phyloP scores from a whole-genome alignment of 2,113 vertebrate species.

The Caretta caretta region DNA sequence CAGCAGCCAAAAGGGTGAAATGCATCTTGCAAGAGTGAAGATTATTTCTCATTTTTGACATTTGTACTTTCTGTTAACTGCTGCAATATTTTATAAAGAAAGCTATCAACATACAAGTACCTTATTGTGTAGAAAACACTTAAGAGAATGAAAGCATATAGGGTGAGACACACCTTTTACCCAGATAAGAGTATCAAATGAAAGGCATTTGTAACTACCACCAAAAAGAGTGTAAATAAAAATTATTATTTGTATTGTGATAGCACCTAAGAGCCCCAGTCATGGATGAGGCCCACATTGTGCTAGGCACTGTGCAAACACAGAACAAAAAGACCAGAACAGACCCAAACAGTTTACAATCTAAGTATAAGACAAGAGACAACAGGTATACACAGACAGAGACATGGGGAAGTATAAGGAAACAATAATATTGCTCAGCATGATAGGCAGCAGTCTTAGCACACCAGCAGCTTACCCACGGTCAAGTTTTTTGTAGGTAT shows the following conservation, averaged over 20 bases:
- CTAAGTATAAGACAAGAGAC: too few species aligned
- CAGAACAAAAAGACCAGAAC: neutral
- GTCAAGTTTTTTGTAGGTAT: too few species aligned
- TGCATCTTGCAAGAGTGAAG: neutral
- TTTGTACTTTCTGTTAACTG: neutral
- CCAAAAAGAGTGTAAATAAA: neutral
- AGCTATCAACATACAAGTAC: neutral
- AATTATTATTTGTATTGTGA: neutral
- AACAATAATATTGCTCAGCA: neutral
- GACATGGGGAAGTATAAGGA: neutral
- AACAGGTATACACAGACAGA: neutral
- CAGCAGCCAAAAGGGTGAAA: neutral
- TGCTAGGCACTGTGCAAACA: neutral
- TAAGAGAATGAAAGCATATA: neutral
- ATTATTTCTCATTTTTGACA: neutral
- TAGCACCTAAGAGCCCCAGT: neutral
- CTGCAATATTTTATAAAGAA: neutral
- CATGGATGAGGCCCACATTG: neutral
- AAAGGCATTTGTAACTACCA: neutral
- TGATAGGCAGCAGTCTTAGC: neutral
- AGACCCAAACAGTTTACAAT: neutral
- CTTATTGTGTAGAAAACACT: neutral
- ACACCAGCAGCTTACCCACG: too few species aligned
- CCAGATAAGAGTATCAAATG: neutral
- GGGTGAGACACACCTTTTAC: neutral